phyloP scores from a whole-genome alignment of 1,140 invertebrate genomes.

The Bombus turneri region DNA sequence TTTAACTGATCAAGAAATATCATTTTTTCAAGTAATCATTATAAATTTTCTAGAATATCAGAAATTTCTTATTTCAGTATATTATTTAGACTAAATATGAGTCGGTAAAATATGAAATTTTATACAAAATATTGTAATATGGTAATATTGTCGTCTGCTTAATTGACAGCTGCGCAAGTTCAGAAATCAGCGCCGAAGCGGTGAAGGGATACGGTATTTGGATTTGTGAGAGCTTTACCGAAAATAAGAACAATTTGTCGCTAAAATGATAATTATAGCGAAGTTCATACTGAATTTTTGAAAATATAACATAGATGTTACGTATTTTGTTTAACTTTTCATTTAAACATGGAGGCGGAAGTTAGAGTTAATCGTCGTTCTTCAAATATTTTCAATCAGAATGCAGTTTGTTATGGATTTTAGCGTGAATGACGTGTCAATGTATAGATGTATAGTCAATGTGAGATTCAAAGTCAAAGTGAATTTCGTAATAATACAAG shows the following conservation, averaged over 20 bases:
- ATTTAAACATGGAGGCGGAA: conserved; percentile 70
- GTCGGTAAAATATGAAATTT: background rate
- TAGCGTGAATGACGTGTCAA: conserved; percentile 61
- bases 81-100: background rate
- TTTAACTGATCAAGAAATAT: background rate
- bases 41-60: too few relatives aligned
- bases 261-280: conserved; percentile 20
- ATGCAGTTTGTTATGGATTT: conserved; percentile 55
- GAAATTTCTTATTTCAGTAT: background rate
- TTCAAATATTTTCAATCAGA: conserved; percentile 45
- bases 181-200: conserved; percentile 26
- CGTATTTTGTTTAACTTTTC: background rate
- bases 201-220: conserved; percentile 17
- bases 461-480: conserved; percentile 44
- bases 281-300: conserved; percentile 4
- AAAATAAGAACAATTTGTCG: conserved; percentile 1
- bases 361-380: conserved; percentile 61
- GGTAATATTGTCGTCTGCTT: conserved; percentile 44
- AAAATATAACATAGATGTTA: conserved; percentile 25
- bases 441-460: conserved; percentile 62
- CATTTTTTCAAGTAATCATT: background rate
- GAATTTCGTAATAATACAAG: conserved; percentile 63
- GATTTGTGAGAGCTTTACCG: background rate
- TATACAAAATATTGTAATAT: background rate
- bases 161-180: conserved; percentile 51